A percentile compares a stretch with the other conserved stretches of the same genome.
Conservation (phyloP, 2,797 vertebrate genomes). For the Rhadinocentrus ornatus region DNA sequence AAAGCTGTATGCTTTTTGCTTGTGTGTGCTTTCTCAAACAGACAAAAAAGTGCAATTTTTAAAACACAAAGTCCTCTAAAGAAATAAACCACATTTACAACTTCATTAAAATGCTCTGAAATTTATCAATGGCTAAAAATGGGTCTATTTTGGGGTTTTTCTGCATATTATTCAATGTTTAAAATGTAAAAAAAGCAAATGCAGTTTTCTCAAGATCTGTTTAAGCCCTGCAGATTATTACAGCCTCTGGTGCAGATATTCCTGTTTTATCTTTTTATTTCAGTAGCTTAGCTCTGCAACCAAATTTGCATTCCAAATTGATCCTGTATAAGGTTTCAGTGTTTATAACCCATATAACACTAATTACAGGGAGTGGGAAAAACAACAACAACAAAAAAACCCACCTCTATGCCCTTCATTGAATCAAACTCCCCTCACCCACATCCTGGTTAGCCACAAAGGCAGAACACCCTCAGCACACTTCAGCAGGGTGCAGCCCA, state of each 20-base stretch:
- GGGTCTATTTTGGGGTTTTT: not conserved
- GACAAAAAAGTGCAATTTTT: not conserved
- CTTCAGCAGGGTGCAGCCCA: slow-evolving; percentile 65
- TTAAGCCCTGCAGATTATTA: not conserved
- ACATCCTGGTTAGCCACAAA: slow-evolving; percentile 52
- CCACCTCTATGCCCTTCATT: slow-evolving; percentile 6
- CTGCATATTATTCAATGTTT: not conserved
- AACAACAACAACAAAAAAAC: too few species aligned
- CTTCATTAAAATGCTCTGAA: not conserved
- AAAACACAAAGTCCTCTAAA: not conserved
- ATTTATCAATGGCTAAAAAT: not conserved
- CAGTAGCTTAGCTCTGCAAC: not conserved
- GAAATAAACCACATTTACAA: not conserved
- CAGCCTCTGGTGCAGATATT: not conserved
- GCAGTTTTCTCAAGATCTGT: not conserved
- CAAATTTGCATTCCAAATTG: not conserved
- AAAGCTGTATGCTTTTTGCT: not conserved
- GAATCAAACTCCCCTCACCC: slow-evolving; percentile 44
- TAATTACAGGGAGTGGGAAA: not conserved
- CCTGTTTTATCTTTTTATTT: not conserved
- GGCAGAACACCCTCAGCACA: slow-evolving; percentile 64
- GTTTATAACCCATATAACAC: slow-evolving; percentile 4
- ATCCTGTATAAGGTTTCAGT: slow-evolving; percentile 7
- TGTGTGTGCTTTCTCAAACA: not conserved
- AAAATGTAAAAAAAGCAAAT: not conserved